Evolutionary conservation across 2,888 invertebrate genomes (phyloP), one percentile per base, ranked within the genome.

Genomic region (Ormyrus rosae): DNA sequence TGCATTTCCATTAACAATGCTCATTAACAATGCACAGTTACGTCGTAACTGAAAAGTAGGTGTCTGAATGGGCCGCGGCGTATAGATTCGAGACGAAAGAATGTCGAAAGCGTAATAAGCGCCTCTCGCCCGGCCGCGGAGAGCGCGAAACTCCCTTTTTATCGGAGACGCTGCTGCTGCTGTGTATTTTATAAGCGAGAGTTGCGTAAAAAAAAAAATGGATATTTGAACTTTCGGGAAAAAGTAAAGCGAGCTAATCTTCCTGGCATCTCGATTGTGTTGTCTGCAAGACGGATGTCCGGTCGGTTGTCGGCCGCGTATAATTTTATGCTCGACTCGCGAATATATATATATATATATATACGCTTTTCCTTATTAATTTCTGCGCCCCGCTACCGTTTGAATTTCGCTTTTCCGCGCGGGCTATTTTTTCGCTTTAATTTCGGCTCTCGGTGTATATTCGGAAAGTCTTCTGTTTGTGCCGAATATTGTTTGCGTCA

Each of bases 11-110:
- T 81, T 79, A 81, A 76, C 81, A 79, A 76, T 72, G 64, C 79
- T 81, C 78, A 79, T 81, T 81, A 81, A 73, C 76, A 76, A 81
- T 81, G 75, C 78, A 73, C 81, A 81, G 81, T 81, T 81, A 81
- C 75, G 76, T 81, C 71, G 78, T 75, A 78, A 74, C 70, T 75
- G 78, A 81, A 81, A 78, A 81, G 81, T 77, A 77, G 81, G 77
- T 81, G 77, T 81, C 77, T 53, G 56, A 77, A 69, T 77, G 69
- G 63, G 65, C 46, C 19, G 8, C 5, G 19, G 51, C 64, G 45
- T 56, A 34, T 4, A 6, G 74, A 64, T 73, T 70, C 69, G 53
- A 70, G 55, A 61, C 9, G 46, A 65, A 68, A 71, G 80, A 72
- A 80, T 71, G 71, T 76, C 76, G 65, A 76, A 80, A 80, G 71